These are phyloP conservation scores for Leptinotarsa rubiginosa DNA, from an alignment of 2,888 invertebrate species.

Conservation along the genomic window DNA sequence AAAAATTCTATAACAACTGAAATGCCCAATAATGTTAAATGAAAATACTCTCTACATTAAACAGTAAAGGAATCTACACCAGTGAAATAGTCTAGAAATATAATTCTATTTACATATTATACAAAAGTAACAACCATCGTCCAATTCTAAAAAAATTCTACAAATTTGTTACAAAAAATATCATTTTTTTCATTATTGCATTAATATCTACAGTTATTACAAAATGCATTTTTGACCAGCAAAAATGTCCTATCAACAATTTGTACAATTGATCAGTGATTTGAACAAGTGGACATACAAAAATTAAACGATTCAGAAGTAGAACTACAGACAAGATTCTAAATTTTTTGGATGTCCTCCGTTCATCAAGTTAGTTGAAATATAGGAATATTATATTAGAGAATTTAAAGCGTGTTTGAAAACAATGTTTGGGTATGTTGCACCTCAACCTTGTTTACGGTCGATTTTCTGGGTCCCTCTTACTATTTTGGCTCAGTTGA, in stretches of 20 bases:
- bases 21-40: neutral
- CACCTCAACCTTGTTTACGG: conserved; percentile 57
- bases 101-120: conserved; percentile 45
- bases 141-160: conserved; percentile 47
- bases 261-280: conserved; percentile 33
- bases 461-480: conserved; percentile 63
- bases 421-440: conserved; percentile 18
- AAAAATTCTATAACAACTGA: neutral
- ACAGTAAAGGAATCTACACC: neutral
- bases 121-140: conserved; percentile 48
- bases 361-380: conserved; percentile 5
- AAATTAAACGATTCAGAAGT: neutral
- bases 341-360: neutral
- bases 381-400: conserved; percentile 18
- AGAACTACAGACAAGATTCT: neutral
- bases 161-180: conserved; percentile 52
- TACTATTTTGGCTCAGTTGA: conserved; percentile 59
- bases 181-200: conserved; percentile 45
- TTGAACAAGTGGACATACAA: conserved; percentile 33
- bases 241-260: conserved; percentile 50
- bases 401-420: conserved; percentile 23
- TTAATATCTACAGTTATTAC: conserved; percentile 51
- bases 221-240: conserved; percentile 56
- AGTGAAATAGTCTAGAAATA: conserved; percentile 13
- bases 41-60: too few species aligned